A percentile compares a stretch with the other conserved stretches of the same genome.
Conservation (phyloP, 2,888 invertebrate genomes). For the Caradrina kadenii region DNA sequence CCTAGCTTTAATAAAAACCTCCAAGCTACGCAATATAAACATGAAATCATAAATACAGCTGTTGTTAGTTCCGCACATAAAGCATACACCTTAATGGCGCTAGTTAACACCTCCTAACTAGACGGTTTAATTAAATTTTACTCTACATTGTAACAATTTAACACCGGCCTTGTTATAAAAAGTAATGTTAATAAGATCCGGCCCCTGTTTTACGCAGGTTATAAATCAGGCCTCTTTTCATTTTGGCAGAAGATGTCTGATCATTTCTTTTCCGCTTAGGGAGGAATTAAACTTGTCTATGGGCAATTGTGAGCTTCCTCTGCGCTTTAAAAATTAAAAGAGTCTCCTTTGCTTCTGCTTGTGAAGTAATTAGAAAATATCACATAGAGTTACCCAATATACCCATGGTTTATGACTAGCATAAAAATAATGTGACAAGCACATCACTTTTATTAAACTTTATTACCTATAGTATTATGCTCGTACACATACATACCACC, state of each 20-base stretch:
- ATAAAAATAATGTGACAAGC: conserved; percentile 13
- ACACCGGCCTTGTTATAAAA: conserved; percentile 86
- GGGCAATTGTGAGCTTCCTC: conserved; percentile 79
- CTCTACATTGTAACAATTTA: conserved; percentile 88
- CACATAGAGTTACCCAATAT: conserved; percentile 24
- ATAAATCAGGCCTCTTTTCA: conserved; percentile 88
- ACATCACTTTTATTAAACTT: conserved; percentile 35
- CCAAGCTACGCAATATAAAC: conserved; percentile 47
- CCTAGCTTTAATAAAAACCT: conserved; percentile 13
- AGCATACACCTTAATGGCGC: conserved; percentile 79
- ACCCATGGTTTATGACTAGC: conserved; percentile 25
- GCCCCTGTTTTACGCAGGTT: conserved; percentile 82
- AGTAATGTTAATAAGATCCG: conserved; percentile 89
- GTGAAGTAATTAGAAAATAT: conserved; percentile 49
- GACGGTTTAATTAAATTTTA: conserved; percentile 89
- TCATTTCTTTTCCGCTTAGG: conserved; percentile 84
- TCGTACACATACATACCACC: no score
- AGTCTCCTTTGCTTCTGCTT: conserved; percentile 28
- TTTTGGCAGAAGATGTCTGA: conserved; percentile 86
- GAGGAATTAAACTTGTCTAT: conserved; percentile 86
- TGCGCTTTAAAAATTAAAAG: conserved; percentile 73
- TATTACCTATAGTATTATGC: no score
- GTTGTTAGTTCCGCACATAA: conserved; percentile 69
- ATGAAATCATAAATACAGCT: conserved; percentile 53
- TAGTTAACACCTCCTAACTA: conserved; percentile 85